Evolutionary conservation across 2,888 invertebrate genomes (phyloP).

Genomic region (Drosophila neutralis): DNA sequence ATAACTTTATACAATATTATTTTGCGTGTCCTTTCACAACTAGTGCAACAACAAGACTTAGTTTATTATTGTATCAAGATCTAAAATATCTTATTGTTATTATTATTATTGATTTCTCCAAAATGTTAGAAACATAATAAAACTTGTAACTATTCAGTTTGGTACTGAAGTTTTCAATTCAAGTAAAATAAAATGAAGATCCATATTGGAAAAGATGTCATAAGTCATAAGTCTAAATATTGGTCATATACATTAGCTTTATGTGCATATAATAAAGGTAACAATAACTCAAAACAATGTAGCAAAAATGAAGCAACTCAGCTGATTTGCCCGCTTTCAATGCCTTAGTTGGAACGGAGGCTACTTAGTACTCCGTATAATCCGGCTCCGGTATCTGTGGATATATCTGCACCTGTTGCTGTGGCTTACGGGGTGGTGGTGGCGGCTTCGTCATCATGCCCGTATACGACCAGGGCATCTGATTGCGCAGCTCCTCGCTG

Average conservation of each 20-base stretch:
- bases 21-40: not conserved
- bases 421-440: constrained; percentile 73
- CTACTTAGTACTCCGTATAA: constrained; percentile 84
- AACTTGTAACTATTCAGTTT: not conserved
- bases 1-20: not conserved
- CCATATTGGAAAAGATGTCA: not conserved
- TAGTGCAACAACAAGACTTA: not conserved
- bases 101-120: not conserved
- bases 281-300: constrained; percentile 69
- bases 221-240: constrained; percentile 20
- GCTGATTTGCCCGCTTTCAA: constrained; percentile 48
- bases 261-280: constrained; percentile 74
- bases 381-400: constrained; percentile 88
- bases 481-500: constrained; percentile 86
- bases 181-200: constrained; percentile 2
- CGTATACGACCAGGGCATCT: constrained; percentile 87
- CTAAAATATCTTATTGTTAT: not conserved
- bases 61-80: not conserved
- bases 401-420: constrained; percentile 86
- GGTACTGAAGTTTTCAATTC: not conserved
- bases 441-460: constrained; percentile 73
- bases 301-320: constrained; percentile 23
- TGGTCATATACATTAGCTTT: constrained; percentile 72
- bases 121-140: not conserved
- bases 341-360: not conserved